Evolutionary conservation across 1,140 invertebrate species (phyloP).

Genomic region (Zaprionus kolodkinae): DNA sequence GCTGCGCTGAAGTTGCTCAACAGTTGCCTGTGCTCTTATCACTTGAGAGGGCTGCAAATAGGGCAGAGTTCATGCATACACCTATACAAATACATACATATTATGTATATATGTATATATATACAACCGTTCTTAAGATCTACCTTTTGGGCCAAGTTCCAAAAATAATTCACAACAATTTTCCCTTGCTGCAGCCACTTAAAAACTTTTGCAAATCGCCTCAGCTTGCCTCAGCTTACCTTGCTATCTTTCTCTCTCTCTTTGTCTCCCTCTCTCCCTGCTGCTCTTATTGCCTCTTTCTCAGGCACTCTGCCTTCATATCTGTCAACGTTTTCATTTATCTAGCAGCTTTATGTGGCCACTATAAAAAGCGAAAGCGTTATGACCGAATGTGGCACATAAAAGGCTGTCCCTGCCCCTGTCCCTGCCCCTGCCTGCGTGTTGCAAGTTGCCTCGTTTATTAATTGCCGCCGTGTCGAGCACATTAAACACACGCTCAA

Average conservation of each 20-base stretch:
- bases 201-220: slow-evolving; percentile 26
- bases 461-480: slow-evolving; percentile 64
- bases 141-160: background rate
- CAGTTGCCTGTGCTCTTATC: background rate
- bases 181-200: background rate
- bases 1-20: background rate
- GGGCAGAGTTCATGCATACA: background rate
- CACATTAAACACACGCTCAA: slow-evolving; percentile 48
- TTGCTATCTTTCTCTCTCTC: background rate
- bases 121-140: background rate
- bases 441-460: slow-evolving; percentile 49
- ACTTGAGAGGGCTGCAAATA: no score
- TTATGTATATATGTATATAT: background rate
- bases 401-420: slow-evolving; percentile 36
- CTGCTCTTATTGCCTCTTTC: background rate
- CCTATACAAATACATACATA: background rate
- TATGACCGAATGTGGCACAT: slow-evolving; percentile 42
- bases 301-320: background rate
- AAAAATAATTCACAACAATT: slow-evolving; percentile 3
- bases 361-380: slow-evolving; percentile 69
- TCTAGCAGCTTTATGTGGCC: slow-evolving; percentile 56
- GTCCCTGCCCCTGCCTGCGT: background rate
- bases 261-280: background rate
- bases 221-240: no score
- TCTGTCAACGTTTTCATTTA: slow-evolving; percentile 36